Conservation (phyloP, 2,888 invertebrate genomes). For the Leucozona laternaria region DNA sequence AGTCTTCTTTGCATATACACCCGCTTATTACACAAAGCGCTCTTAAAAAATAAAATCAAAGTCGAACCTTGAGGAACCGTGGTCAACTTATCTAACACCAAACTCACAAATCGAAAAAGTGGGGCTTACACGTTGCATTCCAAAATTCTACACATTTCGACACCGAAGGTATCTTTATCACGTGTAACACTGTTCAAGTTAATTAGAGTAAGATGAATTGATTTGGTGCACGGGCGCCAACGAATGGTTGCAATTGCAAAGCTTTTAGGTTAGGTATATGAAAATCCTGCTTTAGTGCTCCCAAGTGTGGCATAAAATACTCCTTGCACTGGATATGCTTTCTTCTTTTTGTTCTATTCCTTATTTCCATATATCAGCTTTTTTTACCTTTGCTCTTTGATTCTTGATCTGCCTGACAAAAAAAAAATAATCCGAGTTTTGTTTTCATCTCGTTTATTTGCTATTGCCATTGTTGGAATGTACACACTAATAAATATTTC, state of each 20-base stretch:
- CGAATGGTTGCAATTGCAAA: slow-evolving; percentile 7
- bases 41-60: no score
- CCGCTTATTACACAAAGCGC: no score
- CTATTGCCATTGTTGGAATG: slow-evolving; percentile 11
- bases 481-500: slow-evolving; percentile 60
- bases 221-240: slow-evolving; percentile 9
- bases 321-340: slow-evolving; percentile 21
- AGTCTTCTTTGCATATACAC: no score
- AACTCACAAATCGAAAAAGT: not conserved
- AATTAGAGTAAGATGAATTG: slow-evolving; percentile 45
- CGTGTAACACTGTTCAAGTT: slow-evolving; percentile 52
- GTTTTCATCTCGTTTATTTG: slow-evolving; percentile 39
- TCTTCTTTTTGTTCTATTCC: not conserved
- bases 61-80: no score
- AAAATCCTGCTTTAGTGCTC: slow-evolving; percentile 45
- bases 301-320: slow-evolving; percentile 58
- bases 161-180: not conserved
- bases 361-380: slow-evolving; percentile 11
- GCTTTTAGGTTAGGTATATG: not conserved
- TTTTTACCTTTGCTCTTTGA: not conserved
- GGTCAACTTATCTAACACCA: not conserved
- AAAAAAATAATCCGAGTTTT: slow-evolving; percentile 4
- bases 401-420: not conserved
- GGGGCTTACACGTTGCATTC: not conserved
- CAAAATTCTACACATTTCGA: not conserved